These are phyloP conservation scores for Vicugna pacos DNA, from an alignment of 2,113 vertebrate species.

Conservation along the genomic window DNA sequence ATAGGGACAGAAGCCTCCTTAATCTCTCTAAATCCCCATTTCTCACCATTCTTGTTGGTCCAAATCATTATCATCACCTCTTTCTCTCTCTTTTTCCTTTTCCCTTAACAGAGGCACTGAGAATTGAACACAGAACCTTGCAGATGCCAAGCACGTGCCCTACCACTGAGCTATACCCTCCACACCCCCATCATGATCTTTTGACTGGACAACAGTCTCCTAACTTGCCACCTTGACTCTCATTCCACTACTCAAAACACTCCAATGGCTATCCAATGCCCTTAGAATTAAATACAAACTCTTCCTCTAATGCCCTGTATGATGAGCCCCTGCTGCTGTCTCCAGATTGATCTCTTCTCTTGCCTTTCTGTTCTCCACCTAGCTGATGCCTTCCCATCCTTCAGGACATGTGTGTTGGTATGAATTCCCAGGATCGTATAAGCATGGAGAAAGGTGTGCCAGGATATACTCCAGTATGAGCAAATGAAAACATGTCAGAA, in stretches of 20 bases:
- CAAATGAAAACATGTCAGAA: neutral
- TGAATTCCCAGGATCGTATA: neutral
- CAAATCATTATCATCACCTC: neutral
- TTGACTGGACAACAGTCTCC: neutral
- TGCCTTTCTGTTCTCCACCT: neutral
- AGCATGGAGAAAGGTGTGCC: neutral
- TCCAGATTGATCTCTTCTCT: neutral
- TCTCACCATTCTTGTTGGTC: neutral
- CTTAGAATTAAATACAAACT: neutral
- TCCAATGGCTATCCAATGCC: neutral
- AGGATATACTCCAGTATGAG: neutral
- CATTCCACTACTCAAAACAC: neutral
- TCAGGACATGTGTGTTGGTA: neutral
- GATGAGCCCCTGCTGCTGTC: neutral
- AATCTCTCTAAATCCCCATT: neutral
- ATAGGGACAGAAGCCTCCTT: neutral
- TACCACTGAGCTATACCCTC: too few species aligned
- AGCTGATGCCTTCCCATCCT: neutral
- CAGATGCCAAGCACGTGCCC: too few species aligned
- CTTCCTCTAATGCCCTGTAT: neutral
- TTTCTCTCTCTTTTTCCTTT: too few species aligned
- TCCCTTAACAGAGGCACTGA: too few species aligned
- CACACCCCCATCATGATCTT: neutral
- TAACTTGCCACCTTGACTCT: neutral
- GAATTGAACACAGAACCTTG: too few species aligned